Percentiles rank a stretch among this genome's conserved stretches.
These are phyloP conservation scores for Drosophila melanocephala DNA, from an alignment of 2,888 invertebrate species.

Conservation along the genomic window DNA sequence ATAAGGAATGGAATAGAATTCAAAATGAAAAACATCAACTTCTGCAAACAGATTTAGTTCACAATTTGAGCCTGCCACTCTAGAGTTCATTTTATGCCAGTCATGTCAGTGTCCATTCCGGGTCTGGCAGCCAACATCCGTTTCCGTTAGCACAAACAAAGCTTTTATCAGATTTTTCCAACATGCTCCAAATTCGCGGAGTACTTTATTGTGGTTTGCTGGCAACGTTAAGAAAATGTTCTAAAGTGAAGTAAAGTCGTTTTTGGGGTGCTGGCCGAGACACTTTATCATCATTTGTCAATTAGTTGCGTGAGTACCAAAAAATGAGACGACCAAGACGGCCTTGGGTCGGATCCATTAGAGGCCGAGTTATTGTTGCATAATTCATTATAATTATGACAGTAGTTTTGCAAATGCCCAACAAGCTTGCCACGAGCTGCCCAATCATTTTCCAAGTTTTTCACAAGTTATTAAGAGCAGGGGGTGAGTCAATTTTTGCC, in stretches of 20 bases:
- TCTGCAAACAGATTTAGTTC: background rate
- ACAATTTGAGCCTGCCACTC: slow-evolving; percentile 28
- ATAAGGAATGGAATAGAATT: background rate
- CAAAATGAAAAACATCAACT: background rate
- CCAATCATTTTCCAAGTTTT: slow-evolving; percentile 57
- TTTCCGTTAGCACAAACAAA: slow-evolving; percentile 73
- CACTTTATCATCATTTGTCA: slow-evolving; percentile 80
- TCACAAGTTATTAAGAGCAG: slow-evolving; percentile 22
- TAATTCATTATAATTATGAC: slow-evolving; percentile 76
- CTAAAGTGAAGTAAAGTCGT: slow-evolving; percentile 43
- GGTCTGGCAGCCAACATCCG: slow-evolving; percentile 74
- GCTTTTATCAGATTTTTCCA: slow-evolving; percentile 72
- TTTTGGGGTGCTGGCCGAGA: slow-evolving; percentile 52
- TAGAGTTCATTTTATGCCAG: slow-evolving; percentile 45
- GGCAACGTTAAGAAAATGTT: slow-evolving; percentile 53
- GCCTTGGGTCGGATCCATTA: slow-evolving; percentile 62
- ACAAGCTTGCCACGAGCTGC: slow-evolving; percentile 17
- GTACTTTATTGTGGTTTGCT: slow-evolving; percentile 4
- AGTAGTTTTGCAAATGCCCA: slow-evolving; percentile 59
- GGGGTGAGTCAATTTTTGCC: slow-evolving; percentile 23
- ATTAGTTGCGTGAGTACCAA: slow-evolving; percentile 65
- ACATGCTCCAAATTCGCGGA: slow-evolving; percentile 27
- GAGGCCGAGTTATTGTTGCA: slow-evolving; percentile 56
- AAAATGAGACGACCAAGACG: slow-evolving; percentile 5
- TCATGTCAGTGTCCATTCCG: slow-evolving; percentile 72